phyloP scores from a whole-genome alignment of 2,113 vertebrate genomes.

The Coptodon bakossiorum region DNA sequence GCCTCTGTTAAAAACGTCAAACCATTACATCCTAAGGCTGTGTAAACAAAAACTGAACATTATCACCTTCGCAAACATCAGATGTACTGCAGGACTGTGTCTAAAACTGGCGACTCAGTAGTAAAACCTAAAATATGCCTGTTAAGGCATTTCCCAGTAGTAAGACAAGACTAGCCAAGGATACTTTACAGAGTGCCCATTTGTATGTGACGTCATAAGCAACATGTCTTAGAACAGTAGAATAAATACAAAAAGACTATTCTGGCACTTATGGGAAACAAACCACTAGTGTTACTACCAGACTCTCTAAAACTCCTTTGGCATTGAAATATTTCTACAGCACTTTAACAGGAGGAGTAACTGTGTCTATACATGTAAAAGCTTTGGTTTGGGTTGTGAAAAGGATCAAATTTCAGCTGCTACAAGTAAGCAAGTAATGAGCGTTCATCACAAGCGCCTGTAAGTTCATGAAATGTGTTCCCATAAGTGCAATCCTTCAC shows the following conservation, averaged over 20 bases:
- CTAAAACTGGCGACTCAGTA: background rate
- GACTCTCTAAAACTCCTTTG: background rate
- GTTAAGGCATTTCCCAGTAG: background rate
- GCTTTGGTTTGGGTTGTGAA: background rate
- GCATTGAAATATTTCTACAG: background rate
- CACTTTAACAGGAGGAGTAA: background rate
- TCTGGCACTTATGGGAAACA: background rate
- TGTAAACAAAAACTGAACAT: background rate
- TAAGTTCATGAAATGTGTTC: background rate
- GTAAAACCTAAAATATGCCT: background rate
- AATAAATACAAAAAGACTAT: constrained; percentile 1
- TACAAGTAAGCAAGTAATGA: background rate
- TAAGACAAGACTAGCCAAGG: background rate
- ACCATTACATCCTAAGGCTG: background rate
- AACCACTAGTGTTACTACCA: background rate
- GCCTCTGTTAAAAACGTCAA: background rate
- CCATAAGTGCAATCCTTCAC: background rate
- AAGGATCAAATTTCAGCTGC: background rate
- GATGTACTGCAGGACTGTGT: background rate
- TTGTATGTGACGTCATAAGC: background rate
- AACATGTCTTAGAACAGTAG: background rate
- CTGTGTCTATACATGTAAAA: background rate
- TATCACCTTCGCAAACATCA: background rate
- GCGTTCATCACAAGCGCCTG: background rate
- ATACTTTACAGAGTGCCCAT: background rate